These are phyloP conservation scores for Nasonovia ribisnigri DNA, from an alignment of 2,888 invertebrate genomes.

Conservation along the genomic window DNA sequence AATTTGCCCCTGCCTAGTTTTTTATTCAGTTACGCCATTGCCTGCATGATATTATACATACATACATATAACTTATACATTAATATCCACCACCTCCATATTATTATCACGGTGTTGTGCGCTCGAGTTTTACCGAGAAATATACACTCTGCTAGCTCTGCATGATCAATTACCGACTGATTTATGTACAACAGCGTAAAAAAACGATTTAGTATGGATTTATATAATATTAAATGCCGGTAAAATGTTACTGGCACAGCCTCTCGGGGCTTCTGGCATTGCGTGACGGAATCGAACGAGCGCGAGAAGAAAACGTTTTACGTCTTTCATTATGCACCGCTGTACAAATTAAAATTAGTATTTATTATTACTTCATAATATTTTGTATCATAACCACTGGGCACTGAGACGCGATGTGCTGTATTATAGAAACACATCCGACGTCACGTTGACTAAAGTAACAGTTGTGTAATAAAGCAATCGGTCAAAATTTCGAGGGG, in stretches of 20 bases:
- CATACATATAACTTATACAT: background rate
- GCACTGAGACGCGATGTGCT: background rate
- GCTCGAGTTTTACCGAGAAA: slow-evolving; percentile 20
- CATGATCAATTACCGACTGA: slow-evolving; percentile 28
- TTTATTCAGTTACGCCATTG: no score
- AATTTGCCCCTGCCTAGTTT: no score
- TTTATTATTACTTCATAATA: background rate
- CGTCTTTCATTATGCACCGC: background rate
- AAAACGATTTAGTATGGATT: slow-evolving; percentile 16
- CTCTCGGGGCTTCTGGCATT: no score
- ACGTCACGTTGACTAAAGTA: background rate
- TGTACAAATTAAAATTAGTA: background rate
- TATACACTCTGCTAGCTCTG: background rate
- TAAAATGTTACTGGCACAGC: background rate
- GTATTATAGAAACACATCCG: background rate
- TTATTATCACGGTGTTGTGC: background rate
- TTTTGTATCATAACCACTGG: background rate
- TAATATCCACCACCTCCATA: background rate
- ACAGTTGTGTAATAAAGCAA: background rate
- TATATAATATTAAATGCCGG: background rate
- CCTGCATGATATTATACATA: background rate
- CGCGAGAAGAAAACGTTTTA: background rate
- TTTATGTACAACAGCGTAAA: background rate
- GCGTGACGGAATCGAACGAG: background rate
- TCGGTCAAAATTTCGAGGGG: background rate